Percentiles rank a stretch among this genome's conserved stretches.
These are phyloP conservation scores for Eumacrocentrus americanus DNA, from an alignment of 2,888 invertebrate genomes.

Conservation along the genomic window DNA sequence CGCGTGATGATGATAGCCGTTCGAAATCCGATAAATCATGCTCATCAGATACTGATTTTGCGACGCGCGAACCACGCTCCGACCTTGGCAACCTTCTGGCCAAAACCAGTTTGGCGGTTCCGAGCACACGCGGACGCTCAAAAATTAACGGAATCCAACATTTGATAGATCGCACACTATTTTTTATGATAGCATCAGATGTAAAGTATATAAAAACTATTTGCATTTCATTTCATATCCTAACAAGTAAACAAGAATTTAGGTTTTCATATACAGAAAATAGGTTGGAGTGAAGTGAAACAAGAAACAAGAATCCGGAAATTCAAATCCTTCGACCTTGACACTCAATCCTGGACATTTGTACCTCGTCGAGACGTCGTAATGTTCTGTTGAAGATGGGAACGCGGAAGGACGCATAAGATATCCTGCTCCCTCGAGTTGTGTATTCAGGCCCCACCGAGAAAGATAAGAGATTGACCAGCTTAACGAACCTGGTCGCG, in stretches of 20 bases:
- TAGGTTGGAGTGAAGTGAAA: too few relatives aligned
- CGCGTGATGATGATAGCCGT: neutral
- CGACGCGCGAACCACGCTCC: neutral
- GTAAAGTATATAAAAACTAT: neutral
- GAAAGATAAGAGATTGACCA: conserved; percentile 18
- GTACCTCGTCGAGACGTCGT: conserved; percentile 13
- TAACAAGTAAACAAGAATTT: too few relatives aligned
- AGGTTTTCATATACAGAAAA: too few relatives aligned
- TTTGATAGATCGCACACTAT: neutral
- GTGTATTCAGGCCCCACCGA: conserved; percentile 14
- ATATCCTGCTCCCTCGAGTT: neutral
- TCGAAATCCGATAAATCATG: conserved; percentile 10
- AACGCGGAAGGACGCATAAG: conserved; percentile 26
- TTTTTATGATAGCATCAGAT: neutral
- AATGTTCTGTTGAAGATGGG: conserved; percentile 9
- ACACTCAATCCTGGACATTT: conserved; percentile 13
- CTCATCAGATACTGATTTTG: conserved; percentile 13
- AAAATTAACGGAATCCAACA: neutral
- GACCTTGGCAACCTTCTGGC: conserved; percentile 11
- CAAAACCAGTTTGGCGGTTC: conserved; percentile 11
- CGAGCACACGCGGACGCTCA: neutral
- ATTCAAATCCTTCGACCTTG: conserved; percentile 18
- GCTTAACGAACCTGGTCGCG: conserved; percentile 18
- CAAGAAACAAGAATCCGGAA: neutral
- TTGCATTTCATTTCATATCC: too few relatives aligned